A percentile compares a stretch with the other conserved stretches of the same genome.
Evolutionary conservation across 2,888 invertebrate genomes (phyloP).

Genomic region (Chaetogeoica ovagalla): DNA sequence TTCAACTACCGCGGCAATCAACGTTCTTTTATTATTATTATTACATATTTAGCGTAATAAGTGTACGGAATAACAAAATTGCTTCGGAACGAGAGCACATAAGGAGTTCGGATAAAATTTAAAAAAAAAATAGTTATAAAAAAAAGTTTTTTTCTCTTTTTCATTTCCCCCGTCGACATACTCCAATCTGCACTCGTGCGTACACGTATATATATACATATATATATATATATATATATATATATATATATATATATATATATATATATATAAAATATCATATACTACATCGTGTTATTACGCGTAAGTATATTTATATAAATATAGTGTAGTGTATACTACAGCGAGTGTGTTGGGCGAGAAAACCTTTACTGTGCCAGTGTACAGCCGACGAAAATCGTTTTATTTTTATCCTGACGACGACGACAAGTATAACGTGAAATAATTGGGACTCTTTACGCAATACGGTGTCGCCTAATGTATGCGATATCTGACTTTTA

Average conservation of each 20-base stretch:
- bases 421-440: background rate
- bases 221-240: too few species aligned
- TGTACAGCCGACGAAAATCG: background rate
- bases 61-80: too few species aligned
- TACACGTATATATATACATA: too few species aligned
- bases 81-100: too few species aligned
- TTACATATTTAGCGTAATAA: background rate
- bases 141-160: background rate
- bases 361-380: background rate
- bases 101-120: too few species aligned
- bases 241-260: background rate
- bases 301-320: too few species aligned
- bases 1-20: constrained; percentile 19
- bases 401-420: constrained; percentile 17
- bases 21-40: constrained; percentile 1
- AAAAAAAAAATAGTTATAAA: background rate
- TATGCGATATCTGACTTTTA: background rate
- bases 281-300: too few species aligned
- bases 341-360: background rate
- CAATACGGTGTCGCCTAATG: constrained; percentile 15
- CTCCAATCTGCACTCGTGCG: too few species aligned
- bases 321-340: too few species aligned
- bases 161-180: too few species aligned
- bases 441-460: constrained; percentile 25
- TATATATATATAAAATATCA: too few species aligned